phyloP scores from a whole-genome alignment of 1,140 invertebrate genomes.

The Sweltsa coloradensis region DNA sequence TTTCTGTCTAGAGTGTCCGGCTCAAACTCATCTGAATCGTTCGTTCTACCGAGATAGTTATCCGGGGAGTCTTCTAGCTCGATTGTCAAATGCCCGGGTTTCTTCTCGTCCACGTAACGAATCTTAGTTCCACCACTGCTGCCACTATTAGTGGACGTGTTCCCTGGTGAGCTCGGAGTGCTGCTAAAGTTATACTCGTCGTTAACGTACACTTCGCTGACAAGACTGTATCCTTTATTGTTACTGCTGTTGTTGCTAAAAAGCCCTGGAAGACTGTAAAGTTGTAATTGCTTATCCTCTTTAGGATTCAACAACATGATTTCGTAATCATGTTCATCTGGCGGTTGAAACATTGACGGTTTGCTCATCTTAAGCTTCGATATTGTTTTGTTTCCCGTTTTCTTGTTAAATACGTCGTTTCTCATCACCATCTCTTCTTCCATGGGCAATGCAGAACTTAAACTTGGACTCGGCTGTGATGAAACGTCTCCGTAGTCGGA shows the following conservation, averaged over 20 bases:
- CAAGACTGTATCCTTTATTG: constrained; percentile 46
- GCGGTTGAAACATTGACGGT: neutral
- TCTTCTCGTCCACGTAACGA: constrained; percentile 38
- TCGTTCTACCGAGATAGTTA: constrained; percentile 38
- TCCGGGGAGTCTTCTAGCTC: constrained; percentile 61
- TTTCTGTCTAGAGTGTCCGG: constrained; percentile 75
- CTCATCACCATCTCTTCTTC: constrained; percentile 66
- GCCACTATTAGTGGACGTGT: constrained; percentile 46
- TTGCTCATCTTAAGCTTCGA: constrained; percentile 28
- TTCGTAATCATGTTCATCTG: constrained; percentile 34
- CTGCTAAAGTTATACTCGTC: constrained; percentile 57
- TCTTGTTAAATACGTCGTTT: constrained; percentile 51
- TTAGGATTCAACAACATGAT: constrained; percentile 22
- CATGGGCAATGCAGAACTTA: constrained; percentile 53
- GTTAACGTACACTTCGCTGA: constrained; percentile 66
- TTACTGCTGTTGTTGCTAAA: constrained; percentile 25
- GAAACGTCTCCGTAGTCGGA: constrained; percentile 41
- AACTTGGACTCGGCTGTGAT: constrained; percentile 46
- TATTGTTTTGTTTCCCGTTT: constrained; percentile 41
- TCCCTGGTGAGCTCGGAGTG: constrained; percentile 40
- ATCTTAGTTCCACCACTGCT: constrained; percentile 38
- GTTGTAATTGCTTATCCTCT: constrained; percentile 25
- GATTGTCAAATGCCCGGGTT: constrained; percentile 50
- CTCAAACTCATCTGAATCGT: constrained; percentile 64
- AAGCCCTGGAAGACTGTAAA: constrained; percentile 35